Percentiles rank a stretch among this genome's conserved stretches.
These are phyloP conservation scores for Pristionchus arcanus DNA, from an alignment of 2,888 invertebrate species.

Conservation along the genomic window DNA sequence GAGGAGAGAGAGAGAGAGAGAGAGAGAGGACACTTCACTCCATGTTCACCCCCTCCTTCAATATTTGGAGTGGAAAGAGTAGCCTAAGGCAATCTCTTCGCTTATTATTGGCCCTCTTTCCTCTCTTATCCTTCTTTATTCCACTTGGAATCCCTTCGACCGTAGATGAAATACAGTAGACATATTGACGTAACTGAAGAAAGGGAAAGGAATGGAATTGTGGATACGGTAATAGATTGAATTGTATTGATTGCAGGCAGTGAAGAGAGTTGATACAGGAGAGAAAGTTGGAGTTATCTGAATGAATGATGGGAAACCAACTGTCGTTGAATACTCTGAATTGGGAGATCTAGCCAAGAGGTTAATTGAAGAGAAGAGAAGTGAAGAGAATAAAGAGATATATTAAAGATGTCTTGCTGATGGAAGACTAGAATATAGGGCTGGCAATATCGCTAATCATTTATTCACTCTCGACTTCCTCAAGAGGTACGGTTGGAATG, in stretches of 20 bases:
- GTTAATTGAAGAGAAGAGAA: neutral
- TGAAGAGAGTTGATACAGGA: conserved; percentile 91
- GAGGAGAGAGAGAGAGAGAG: neutral
- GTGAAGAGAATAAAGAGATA: neutral
- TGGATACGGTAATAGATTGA: neutral
- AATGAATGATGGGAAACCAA: conserved; percentile 81
- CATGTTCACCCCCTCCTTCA: conserved; percentile 41
- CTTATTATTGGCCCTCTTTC: conserved; percentile 30
- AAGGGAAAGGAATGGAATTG: neutral
- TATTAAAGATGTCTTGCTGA: conserved; percentile 61
- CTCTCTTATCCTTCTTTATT: conserved; percentile 44
- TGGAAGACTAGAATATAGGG: conserved; percentile 90
- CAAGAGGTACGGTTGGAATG: conserved; percentile 77
- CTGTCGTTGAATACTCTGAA: conserved; percentile 96
- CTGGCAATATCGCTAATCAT: conserved; percentile 98
- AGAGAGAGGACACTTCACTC: conserved; percentile 27
- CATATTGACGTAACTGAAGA: neutral
- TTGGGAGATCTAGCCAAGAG: conserved; percentile 90
- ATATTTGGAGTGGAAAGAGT: conserved; percentile 50
- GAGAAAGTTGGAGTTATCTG: conserved; percentile 98
- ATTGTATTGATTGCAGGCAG: conserved; percentile 81
- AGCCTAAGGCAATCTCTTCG: conserved; percentile 37
- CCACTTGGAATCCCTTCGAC: neutral
- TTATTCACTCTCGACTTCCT: conserved; percentile 94
- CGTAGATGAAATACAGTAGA: neutral